Conservation (phyloP, 2,797 vertebrate genomes). For the Pantherophis vulpinus region DNA sequence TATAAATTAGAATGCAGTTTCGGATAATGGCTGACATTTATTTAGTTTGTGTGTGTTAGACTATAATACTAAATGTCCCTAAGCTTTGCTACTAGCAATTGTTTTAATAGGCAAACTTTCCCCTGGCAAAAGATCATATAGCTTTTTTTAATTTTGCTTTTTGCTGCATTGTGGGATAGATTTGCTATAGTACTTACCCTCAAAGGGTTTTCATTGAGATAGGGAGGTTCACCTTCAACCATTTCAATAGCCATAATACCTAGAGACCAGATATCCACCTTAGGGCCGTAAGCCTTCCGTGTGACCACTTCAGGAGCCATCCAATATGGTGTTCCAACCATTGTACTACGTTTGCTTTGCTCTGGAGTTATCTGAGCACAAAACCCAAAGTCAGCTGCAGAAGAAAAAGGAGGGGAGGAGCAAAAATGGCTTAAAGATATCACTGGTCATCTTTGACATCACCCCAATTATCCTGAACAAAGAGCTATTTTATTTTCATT, state of each 20-base stretch:
- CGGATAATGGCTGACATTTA: not conserved
- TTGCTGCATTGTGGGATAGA: not conserved
- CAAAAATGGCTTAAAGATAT: not conserved
- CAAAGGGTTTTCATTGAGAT: slow-evolving; percentile 96
- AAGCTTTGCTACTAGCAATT: not conserved
- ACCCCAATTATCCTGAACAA: not conserved
- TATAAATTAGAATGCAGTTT: not conserved
- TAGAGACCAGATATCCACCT: slow-evolving; percentile 98
- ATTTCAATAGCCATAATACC: slow-evolving; percentile 99
- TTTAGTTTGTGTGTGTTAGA: not conserved
- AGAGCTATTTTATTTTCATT: not conserved
- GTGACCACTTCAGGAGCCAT: slow-evolving; percentile 99
- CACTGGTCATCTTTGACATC: not conserved
- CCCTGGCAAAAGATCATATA: not conserved
- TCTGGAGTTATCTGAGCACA: slow-evolving; percentile 98
- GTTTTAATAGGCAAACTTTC: not conserved
- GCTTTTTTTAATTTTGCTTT: not conserved
- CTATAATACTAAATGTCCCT: not conserved
- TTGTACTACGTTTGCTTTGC: slow-evolving; percentile 97
- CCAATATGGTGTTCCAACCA: slow-evolving; percentile 98
- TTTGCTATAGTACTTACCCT: slow-evolving; percentile 75
- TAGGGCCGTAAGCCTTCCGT: slow-evolving; percentile 94
- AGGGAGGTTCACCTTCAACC: slow-evolving; percentile 97
- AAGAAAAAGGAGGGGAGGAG: not conserved
- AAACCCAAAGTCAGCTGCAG: slow-evolving; percentile 94